A percentile compares a stretch with the other conserved stretches of the same genome.
Conservation (phyloP, 2,797 vertebrate genomes). For the Ficedula albicollis region DNA sequence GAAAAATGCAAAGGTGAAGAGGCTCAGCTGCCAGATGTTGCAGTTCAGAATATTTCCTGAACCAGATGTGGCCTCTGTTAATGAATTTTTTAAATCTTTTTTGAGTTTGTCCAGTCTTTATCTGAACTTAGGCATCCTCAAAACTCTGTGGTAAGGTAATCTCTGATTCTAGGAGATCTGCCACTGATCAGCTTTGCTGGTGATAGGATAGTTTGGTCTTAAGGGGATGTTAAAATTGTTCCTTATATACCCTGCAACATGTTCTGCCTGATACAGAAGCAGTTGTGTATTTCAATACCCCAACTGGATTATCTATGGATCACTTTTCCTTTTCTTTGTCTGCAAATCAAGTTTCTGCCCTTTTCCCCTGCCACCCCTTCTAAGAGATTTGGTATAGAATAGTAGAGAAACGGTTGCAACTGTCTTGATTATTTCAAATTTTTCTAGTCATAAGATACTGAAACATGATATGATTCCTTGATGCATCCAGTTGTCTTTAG, state of each 20-base stretch:
- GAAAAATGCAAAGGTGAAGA: background rate
- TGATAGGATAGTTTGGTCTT: background rate
- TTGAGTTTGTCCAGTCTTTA: background rate
- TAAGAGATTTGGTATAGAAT: background rate
- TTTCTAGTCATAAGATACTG: background rate
- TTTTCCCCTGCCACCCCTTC: accelerated
- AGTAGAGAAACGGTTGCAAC: background rate
- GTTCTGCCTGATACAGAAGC: background rate
- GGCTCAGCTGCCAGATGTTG: background rate
- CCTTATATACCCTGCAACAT: background rate
- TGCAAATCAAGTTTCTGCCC: background rate
- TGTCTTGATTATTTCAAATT: background rate
- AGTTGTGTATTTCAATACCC: background rate
- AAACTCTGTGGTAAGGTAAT: background rate
- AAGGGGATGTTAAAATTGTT: background rate
- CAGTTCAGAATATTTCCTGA: background rate
- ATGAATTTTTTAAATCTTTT: background rate
- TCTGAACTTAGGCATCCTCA: background rate
- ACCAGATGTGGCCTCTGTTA: background rate
- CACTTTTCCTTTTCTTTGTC: background rate
- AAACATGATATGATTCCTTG: background rate
- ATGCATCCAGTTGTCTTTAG: background rate
- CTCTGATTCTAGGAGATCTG: background rate
- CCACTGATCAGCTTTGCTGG: background rate
- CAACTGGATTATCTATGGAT: background rate